These are phyloP conservation scores for Polyergus mexicanus DNA, from an alignment of 1,140 invertebrate species.

Conservation along the genomic window DNA sequence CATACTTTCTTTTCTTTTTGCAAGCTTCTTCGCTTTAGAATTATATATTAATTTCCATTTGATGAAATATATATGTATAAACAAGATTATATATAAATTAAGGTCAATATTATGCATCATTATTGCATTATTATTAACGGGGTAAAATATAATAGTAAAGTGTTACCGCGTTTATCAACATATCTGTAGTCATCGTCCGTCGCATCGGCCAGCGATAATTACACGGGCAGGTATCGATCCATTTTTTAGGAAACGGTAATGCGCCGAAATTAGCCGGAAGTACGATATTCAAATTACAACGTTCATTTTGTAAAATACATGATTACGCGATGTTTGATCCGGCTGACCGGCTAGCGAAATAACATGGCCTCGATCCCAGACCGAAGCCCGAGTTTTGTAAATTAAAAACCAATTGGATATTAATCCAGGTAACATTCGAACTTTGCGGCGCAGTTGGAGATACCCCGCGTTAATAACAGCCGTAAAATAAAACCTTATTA, in stretches of 20 bases:
- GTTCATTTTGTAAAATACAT: slow-evolving; percentile 62
- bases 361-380: slow-evolving; percentile 36
- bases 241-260: slow-evolving; percentile 53
- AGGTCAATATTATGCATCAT: not conserved
- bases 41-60: slow-evolving; percentile 8
- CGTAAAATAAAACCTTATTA: slow-evolving; percentile 26
- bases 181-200: slow-evolving; percentile 43
- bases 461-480: slow-evolving; percentile 24
- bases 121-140: slow-evolving; percentile 23
- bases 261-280: slow-evolving; percentile 54
- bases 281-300: slow-evolving; percentile 57
- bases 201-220: slow-evolving; percentile 40
- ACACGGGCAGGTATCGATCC: slow-evolving; percentile 24
- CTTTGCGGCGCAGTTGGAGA: slow-evolving; percentile 23
- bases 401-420: slow-evolving; percentile 59
- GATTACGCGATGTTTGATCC: slow-evolving; percentile 53
- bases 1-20: not conserved
- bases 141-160: not conserved
- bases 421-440: slow-evolving; percentile 55
- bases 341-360: slow-evolving; percentile 31
- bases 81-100: not conserved
- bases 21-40: not conserved
- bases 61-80: not conserved
- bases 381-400: slow-evolving; percentile 50
- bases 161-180: slow-evolving; percentile 29